phyloP scores from a whole-genome alignment of 1,140 invertebrate genomes.

The Megalonaias nervosa region DNA sequence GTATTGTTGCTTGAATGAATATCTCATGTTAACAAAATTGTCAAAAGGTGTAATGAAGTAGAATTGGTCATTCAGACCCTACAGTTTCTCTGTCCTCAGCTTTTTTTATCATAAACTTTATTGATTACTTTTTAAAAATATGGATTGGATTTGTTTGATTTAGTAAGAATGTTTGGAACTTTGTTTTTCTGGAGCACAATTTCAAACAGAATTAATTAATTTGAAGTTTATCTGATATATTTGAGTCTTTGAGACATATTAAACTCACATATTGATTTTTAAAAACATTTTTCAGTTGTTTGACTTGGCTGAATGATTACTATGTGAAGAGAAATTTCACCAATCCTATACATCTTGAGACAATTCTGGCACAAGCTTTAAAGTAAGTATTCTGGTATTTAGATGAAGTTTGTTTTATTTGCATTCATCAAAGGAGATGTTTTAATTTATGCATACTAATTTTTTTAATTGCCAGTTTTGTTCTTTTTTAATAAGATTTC shows the following conservation, averaged over 20 bases:
- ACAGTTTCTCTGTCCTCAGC: too few relatives aligned
- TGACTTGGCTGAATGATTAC: slow-evolving; percentile 64
- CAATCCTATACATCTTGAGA: slow-evolving; percentile 62
- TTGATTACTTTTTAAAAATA: too few relatives aligned
- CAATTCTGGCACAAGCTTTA: slow-evolving; percentile 46
- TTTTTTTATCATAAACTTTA: too few relatives aligned
- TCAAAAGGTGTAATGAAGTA: too few relatives aligned
- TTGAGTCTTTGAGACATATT: background rate
- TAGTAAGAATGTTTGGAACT: too few relatives aligned
- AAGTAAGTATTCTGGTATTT: slow-evolving; percentile 36
- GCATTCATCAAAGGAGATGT: background rate
- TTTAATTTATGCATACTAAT: background rate
- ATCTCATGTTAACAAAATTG: too few relatives aligned
- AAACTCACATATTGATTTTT: slow-evolving; percentile 1
- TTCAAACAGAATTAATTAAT: too few relatives aligned
- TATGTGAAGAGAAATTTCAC: slow-evolving; percentile 57
- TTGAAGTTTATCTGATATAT: too few relatives aligned
- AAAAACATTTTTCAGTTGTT: slow-evolving; percentile 23
- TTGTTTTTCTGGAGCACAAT: too few relatives aligned
- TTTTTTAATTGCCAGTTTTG: background rate
- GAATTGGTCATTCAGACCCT: too few relatives aligned
- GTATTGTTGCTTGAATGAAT: too few relatives aligned
- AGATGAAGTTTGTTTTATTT: background rate
- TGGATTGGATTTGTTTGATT: too few relatives aligned
- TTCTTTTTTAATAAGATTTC: background rate